A percentile compares a stretch with the other conserved stretches of the same genome.
These are phyloP conservation scores for Scortum barcoo DNA, from an alignment of 2,113 vertebrate genomes.

Conservation along the genomic window DNA sequence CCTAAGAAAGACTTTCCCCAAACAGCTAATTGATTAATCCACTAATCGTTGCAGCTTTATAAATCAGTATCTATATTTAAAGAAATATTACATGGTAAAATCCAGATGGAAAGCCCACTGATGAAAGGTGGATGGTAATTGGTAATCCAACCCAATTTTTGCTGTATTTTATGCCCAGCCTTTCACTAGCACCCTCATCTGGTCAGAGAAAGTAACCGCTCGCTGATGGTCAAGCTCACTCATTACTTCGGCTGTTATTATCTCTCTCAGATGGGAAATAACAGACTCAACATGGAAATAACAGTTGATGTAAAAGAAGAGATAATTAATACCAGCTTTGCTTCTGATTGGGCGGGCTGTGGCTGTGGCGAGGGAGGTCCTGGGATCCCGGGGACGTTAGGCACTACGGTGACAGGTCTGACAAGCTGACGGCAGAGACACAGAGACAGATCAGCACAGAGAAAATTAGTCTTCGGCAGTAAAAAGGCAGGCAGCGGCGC, in stretches of 20 bases:
- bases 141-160: not conserved
- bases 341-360: slow-evolving; percentile 93
- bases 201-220: slow-evolving; percentile 41
- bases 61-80: not conserved
- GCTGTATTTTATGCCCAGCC: not conserved
- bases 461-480: slow-evolving; percentile 76
- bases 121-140: not conserved
- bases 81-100: not conserved
- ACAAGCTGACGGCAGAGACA: slow-evolving; percentile 90
- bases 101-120: too few species aligned
- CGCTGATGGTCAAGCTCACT: slow-evolving; percentile 19
- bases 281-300: slow-evolving; percentile 40
- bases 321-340: slow-evolving; percentile 92
- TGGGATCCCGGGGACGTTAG: slow-evolving; percentile 98
- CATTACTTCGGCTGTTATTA: slow-evolving; percentile 42
- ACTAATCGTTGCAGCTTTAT: not conserved
- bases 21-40: not conserved
- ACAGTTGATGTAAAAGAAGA: slow-evolving; percentile 50
- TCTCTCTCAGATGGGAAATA: slow-evolving; percentile 42
- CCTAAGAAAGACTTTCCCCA: too few species aligned
- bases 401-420: slow-evolving; percentile 99
- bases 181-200: slow-evolving; percentile 46
- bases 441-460: slow-evolving; percentile 75
- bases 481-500: slow-evolving; percentile 52
- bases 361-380: slow-evolving; percentile 95